Evolutionary conservation across 2,888 invertebrate species (phyloP), one percentile per base, ranked within the genome.

Genomic region (Phyto melanocephala): DNA sequence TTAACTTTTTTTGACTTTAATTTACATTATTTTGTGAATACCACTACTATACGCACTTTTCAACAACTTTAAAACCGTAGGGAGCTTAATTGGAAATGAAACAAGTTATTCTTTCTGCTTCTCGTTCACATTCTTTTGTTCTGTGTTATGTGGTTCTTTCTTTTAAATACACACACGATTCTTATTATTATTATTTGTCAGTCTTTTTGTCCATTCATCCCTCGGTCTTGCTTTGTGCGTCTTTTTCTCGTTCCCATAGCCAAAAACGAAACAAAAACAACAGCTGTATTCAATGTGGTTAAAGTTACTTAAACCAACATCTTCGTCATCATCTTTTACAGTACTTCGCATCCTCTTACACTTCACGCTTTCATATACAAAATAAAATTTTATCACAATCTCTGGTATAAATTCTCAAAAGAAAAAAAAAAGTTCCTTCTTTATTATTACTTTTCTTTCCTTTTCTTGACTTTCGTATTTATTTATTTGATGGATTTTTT

Each of bases 231-330:
- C n/a, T n/a, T n/a, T 65, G 74, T 24, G 28, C 52, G 45, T 22
- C 13, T 28, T 5, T 28, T 60, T 70, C 54, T 65, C 20, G 45
- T 58, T 37, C 22, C 24, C 24, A n/a, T 22, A 72, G 40, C 35
- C 67, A 68, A 52, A 62, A 56, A 70, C 15, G n/a, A n/a, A 60
- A 75, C 60, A 70, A 70, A 52, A 70, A 70, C 70, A 58, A 47
- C 75, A 80, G 70, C 70, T 75, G 75, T 40, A 47, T 45, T 11
- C 70, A 50, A 76, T 71, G 50, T 52, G 54, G 52, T 11, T 40
- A 24, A 28, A 28, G 37, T 62, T 47, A 20, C 42, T 37, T 60
- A 10, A 50, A 68, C 68, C 71, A 63, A 54, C 54, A 63, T 13
- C 72, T 35, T 7, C 60, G 52, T 67, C 54, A 40, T 56, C 63